Evolutionary conservation across 2,888 invertebrate genomes (phyloP).

Genomic region (Pseudoips prasinana): DNA sequence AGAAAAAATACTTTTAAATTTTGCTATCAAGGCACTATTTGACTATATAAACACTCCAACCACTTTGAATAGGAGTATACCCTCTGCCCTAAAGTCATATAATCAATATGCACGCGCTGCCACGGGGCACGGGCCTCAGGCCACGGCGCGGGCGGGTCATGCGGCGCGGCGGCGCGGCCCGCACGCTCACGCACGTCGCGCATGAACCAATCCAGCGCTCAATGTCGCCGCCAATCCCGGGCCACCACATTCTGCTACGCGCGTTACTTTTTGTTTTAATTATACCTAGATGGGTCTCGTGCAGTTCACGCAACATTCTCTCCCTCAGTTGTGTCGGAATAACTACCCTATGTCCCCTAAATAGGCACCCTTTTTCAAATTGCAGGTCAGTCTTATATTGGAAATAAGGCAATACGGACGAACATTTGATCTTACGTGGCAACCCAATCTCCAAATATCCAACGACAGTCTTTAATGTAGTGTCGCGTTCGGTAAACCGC

Average conservation of each 20-base stretch:
- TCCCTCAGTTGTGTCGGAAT: constrained; percentile 1
- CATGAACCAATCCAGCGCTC: constrained; percentile 4
- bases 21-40: not conserved
- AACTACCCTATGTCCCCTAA: constrained; percentile 6
- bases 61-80: not conserved
- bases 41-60: not conserved
- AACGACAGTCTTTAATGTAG: not conserved
- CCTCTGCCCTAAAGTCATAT: not conserved
- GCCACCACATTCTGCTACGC: constrained; percentile 21
- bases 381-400: constrained; percentile 2
- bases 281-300: constrained; percentile 12
- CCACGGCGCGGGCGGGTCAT: constrained; percentile 17
- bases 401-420: constrained; percentile 1
- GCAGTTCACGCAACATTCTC: constrained; percentile 14
- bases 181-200: not conserved
- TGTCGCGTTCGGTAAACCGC: not conserved
- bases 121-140: constrained; percentile 9
- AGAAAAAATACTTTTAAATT: not conserved
- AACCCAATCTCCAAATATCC: not conserved
- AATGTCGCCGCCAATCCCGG: constrained; percentile 15
- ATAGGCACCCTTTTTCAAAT: constrained; percentile 1
- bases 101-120: not conserved
- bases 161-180: too few relatives aligned
- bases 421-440: constrained; percentile 2
- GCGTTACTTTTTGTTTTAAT: constrained; percentile 13